Evolutionary conservation across 2,888 invertebrate genomes (phyloP).

Genomic region (Trichogramma dendrolimi): DNA sequence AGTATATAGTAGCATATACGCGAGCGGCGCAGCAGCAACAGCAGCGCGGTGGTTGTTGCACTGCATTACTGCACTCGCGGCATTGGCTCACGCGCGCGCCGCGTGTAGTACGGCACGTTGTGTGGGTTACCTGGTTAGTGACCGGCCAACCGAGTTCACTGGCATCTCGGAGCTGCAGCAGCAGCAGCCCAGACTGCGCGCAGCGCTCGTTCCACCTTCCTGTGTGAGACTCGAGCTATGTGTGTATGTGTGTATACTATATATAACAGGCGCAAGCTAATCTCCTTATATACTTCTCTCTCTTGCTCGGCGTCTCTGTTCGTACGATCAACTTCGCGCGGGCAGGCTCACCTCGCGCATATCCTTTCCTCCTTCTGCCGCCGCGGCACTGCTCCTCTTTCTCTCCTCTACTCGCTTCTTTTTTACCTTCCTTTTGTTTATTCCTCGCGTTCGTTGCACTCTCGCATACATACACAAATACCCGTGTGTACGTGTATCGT

Average conservation of each 20-base stretch:
- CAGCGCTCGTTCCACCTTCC: constrained; percentile 50
- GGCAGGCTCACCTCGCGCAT: constrained; percentile 6
- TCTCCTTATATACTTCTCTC: too few relatives aligned
- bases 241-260: constrained; percentile 26
- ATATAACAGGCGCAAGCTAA: too few relatives aligned
- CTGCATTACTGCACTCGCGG: background rate
- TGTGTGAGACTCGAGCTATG: constrained; percentile 25
- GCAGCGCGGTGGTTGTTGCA: background rate
- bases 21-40: constrained; percentile 15
- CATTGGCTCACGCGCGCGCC: background rate
- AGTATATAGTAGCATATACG: background rate
- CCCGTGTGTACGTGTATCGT: too few relatives aligned
- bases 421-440: constrained; percentile 1
- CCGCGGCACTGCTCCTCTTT: constrained; percentile 9
- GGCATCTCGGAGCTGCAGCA: constrained; percentile 43
- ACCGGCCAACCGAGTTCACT: constrained; percentile 54
- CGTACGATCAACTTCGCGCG: background rate
- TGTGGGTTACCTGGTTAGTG: constrained; percentile 54
- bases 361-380: constrained; percentile 7
- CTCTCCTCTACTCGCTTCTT: constrained; percentile 18
- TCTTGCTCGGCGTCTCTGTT: too few relatives aligned
- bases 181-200: constrained; percentile 20
- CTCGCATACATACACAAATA: background rate
- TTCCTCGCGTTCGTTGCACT: background rate
- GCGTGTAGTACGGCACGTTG: constrained; percentile 34